Conservation (phyloP, 2,113 vertebrate genomes). For the Crypturellus undulatus region DNA sequence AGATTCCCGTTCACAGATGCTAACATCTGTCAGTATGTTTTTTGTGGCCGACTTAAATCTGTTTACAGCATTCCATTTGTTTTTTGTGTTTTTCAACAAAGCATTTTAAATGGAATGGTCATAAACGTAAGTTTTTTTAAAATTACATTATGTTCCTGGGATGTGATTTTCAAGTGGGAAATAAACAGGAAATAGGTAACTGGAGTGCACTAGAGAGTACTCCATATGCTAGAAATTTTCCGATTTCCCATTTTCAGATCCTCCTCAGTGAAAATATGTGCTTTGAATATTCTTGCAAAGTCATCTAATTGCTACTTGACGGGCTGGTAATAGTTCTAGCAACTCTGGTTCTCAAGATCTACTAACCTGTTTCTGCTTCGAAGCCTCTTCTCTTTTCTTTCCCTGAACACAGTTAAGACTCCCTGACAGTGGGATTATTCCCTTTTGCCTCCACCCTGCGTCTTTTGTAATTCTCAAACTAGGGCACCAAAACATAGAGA, state of each 20-base stretch:
- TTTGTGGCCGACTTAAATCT: constrained; percentile 71
- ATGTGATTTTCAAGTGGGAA: constrained; percentile 66
- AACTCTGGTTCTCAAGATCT: constrained; percentile 38
- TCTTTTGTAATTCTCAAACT: constrained; percentile 25
- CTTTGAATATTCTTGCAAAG: constrained; percentile 44
- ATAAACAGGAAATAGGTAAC: constrained; percentile 75
- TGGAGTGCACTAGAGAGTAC: constrained; percentile 44
- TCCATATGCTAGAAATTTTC: constrained; percentile 20
- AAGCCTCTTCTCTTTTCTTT: background rate
- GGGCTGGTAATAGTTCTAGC: constrained; percentile 30
- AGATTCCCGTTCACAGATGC: constrained; percentile 70
- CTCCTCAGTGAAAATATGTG: background rate
- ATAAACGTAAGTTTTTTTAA: constrained; percentile 64
- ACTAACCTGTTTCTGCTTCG: constrained; percentile 39
- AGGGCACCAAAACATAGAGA: background rate
- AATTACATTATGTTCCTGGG: constrained; percentile 66
- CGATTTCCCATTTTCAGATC: background rate
- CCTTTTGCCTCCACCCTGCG: constrained; percentile 42
- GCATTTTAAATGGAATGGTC: constrained; percentile 62
- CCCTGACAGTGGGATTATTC: constrained; percentile 19
- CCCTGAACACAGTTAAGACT: background rate
- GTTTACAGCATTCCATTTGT: constrained; percentile 77
- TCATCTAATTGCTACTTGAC: constrained; percentile 45
- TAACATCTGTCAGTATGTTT: constrained; percentile 77
- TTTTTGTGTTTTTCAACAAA: constrained; percentile 60